These are phyloP conservation scores for Pseudococcus viburni DNA, from an alignment of 2,888 invertebrate species.

Conservation along the genomic window DNA sequence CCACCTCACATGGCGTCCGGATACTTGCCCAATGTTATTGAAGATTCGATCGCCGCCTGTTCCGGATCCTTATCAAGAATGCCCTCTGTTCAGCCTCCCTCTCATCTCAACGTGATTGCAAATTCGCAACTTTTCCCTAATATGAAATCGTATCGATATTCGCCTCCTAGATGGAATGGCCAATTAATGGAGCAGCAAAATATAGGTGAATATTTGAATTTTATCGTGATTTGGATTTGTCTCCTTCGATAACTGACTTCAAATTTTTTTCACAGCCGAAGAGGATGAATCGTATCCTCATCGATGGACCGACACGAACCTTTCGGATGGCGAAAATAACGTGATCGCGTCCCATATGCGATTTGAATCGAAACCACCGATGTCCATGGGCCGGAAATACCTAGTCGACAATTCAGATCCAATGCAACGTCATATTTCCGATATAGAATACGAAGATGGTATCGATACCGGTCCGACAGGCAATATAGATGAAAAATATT, in stretches of 20 bases:
- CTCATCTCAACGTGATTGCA: conserved; percentile 77
- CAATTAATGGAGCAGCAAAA: conserved; percentile 68
- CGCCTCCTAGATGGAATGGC: conserved; percentile 79
- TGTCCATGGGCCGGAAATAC: conserved; percentile 56
- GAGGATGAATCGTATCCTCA: conserved; percentile 67
- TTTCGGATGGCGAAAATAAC: conserved; percentile 67
- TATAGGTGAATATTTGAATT: conserved; percentile 42
- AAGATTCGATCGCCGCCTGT: conserved; percentile 72
- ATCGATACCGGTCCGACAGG: conserved; percentile 69
- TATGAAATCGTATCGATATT: conserved; percentile 76
- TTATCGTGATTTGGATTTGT: too few relatives aligned
- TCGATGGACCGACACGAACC: conserved; percentile 67
- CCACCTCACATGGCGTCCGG: conserved; percentile 69
- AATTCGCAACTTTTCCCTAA: conserved; percentile 81
- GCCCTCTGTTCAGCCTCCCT: conserved; percentile 74
- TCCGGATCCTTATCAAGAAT: conserved; percentile 69
- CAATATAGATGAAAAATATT: conserved; percentile 83
- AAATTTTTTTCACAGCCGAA: conserved; percentile 58
- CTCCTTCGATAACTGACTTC: too few relatives aligned
- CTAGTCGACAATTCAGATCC: conserved; percentile 37
- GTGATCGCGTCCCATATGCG: conserved; percentile 63
- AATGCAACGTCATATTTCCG: conserved; percentile 68
- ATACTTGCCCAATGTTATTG: conserved; percentile 78
- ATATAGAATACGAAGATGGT: conserved; percentile 71
- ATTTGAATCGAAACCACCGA: conserved; percentile 56